Conservation (phyloP, 1,140 invertebrate species). For the Eurosta solidaginis region DNA sequence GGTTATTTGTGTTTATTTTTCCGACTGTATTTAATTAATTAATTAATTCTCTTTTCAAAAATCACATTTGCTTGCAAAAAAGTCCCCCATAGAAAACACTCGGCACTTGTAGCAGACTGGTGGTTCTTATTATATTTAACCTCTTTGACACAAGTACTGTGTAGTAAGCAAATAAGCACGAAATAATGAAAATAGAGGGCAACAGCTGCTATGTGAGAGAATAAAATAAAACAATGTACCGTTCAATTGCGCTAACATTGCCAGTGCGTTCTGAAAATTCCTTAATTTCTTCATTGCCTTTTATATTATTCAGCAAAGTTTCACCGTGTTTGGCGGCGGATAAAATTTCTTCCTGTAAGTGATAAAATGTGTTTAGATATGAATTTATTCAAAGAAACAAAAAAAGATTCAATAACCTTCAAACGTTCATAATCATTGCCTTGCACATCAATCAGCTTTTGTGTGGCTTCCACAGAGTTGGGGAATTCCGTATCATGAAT, state of each 20-base stretch:
- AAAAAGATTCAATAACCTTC: slow-evolving; percentile 58
- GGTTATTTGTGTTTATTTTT: no score
- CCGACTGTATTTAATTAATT: no score
- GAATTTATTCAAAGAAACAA: background rate
- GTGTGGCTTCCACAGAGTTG: slow-evolving; percentile 78
- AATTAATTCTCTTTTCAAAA: no score
- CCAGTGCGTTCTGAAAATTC: slow-evolving; percentile 71
- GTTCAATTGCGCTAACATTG: slow-evolving; percentile 91
- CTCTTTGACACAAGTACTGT: background rate
- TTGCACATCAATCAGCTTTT: slow-evolving; percentile 71
- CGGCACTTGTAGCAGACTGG: no score
- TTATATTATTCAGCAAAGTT: slow-evolving; percentile 74
- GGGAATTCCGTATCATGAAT: slow-evolving; percentile 83
- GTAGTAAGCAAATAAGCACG: background rate
- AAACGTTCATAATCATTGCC: slow-evolving; percentile 69
- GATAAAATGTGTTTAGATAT: background rate
- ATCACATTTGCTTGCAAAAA: no score
- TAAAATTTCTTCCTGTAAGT: slow-evolving; percentile 72
- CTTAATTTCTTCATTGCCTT: slow-evolving; percentile 64
- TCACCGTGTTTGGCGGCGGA: slow-evolving; percentile 84
- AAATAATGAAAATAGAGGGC: background rate
- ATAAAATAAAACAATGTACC: slow-evolving; percentile 62
- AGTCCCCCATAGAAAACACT: no score
- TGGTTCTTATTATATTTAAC: no score
- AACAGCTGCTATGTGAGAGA: background rate